Base-by-base conservation (phyloP, 2,113 vertebrate species). In the Leptobrachium ailaonicum region DNA sequence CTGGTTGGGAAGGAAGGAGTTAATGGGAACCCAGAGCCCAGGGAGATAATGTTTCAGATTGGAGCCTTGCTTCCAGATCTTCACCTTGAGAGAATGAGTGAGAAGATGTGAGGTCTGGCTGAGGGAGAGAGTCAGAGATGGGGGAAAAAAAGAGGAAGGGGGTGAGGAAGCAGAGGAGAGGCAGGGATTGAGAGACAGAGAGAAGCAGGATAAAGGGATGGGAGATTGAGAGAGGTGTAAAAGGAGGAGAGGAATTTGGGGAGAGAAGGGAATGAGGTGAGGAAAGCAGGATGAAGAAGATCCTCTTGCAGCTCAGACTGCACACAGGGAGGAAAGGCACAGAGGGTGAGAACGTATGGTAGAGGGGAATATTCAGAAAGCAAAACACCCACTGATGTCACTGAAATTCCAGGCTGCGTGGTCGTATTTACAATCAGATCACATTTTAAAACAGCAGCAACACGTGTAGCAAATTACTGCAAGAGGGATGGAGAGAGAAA, bases 371-470 rank as follows among this genome's bases (percentile, higher is more conserved):
- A 82, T 80, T 74, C 82, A 76, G 77, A 85, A 76, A 79, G 58
- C 6, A 72, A 62, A 79, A 73, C 83, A 83, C 77, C 82, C 74
- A 69, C 75, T 73, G 71, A 67, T 71, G 53, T 85, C 88, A 84
- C 64, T 75, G 69, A 50, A 75, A 43, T 77, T 81, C 63, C 62
- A 71, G 87, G 86, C 82, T 89, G 88, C 86, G 83, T 87, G 89
- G 87, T 85, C 79, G 85, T 92, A 90, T 93, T 93, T 90, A 93
- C 90, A 89, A 92, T 87, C 85, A 54, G 88, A 83, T 83, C 83
- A 83, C 40, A 82, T 87, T 85, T 14, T 8, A 80, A 83, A 66
- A 40, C 83, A 77, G 78, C 85, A 83, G 71, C 83, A 85, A 83
- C 88, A 90, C 87, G 79, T 88, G 86, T 81, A 88, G 82, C 66